A percentile compares a stretch with the other conserved stretches of the same genome.
phyloP scores from a whole-genome alignment of 2,797 vertebrate species.

The Enteromius radiatus region DNA sequence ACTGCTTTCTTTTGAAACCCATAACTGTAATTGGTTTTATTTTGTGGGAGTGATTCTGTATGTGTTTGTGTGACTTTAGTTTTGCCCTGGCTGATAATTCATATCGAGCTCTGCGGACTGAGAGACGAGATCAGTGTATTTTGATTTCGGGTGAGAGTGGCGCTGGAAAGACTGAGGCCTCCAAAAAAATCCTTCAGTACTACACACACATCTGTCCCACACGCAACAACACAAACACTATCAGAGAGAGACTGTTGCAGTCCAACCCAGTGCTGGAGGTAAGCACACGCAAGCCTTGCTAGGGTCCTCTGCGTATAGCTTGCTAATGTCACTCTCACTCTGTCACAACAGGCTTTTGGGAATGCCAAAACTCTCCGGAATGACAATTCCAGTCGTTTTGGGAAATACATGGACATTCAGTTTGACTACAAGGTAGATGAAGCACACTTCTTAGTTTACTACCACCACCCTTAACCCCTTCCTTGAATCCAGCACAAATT shows the following conservation, averaged over 20 bases:
- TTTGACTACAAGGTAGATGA: conserved; percentile 93
- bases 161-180: conserved; percentile 93
- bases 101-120: conserved; percentile 90
- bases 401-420: conserved; percentile 98
- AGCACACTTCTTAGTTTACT: neutral
- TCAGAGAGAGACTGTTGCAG: conserved; percentile 86
- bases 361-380: conserved; percentile 97
- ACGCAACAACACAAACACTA: conserved; percentile 69
- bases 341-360: conserved; percentile 88
- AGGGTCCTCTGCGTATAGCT: conserved; percentile 23
- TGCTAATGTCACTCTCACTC: conserved; percentile 39
- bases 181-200: conserved; percentile 96
- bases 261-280: conserved; percentile 97
- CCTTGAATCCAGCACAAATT: neutral
- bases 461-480: neutral
- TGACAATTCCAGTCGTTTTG: conserved; percentile 98
- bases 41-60: neutral
- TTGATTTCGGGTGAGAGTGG: conserved; percentile 88
- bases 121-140: conserved; percentile 88
- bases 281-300: conserved; percentile 40
- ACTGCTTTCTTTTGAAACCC: neutral
- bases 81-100: conserved; percentile 94
- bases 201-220: conserved; percentile 82
- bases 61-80: conserved; percentile 67
- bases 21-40: neutral